These are phyloP conservation scores for Asarcornis scutulata DNA, from an alignment of 2,113 vertebrate genomes.

Conservation along the genomic window DNA sequence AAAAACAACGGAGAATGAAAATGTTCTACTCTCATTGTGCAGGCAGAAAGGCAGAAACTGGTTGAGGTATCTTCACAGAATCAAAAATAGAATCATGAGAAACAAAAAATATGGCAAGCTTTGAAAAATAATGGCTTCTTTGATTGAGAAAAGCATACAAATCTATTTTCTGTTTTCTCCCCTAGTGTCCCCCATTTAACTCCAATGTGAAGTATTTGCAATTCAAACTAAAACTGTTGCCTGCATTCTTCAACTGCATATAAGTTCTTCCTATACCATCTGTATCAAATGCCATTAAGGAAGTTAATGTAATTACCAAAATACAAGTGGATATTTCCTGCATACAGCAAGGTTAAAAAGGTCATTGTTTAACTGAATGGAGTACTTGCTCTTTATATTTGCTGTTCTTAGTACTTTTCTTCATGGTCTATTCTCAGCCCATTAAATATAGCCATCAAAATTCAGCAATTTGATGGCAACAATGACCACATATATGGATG, in stretches of 20 bases:
- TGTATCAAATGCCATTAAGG: conserved; percentile 66
- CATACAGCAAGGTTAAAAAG: conserved; percentile 62
- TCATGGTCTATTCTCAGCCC: conserved; percentile 55
- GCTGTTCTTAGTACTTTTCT: conserved; percentile 43
- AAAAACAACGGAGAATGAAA: neutral
- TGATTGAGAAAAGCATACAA: neutral
- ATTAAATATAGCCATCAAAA: conserved; percentile 76
- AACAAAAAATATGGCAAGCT: neutral
- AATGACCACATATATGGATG: conserved; percentile 79
- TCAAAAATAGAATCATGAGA: neutral
- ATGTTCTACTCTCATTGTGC: neutral
- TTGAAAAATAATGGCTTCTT: neutral
- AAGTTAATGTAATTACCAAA: conserved; percentile 67
- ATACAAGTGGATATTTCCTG: conserved; percentile 70
- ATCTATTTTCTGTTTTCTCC: neutral
- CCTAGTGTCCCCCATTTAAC: neutral
- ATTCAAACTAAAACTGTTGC: conserved; percentile 29
- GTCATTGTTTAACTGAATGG: conserved; percentile 41
- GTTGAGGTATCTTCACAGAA: neutral
- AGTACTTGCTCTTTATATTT: neutral
- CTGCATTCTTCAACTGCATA: conserved; percentile 43
- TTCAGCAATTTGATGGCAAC: conserved; percentile 76
- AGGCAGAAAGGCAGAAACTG: neutral
- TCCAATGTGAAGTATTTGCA: conserved; percentile 7
- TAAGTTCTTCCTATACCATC: conserved; percentile 42